Evolutionary conservation across 2,888 invertebrate species (phyloP), one percentile per base, ranked within the genome.

Genomic region (Tortricodes alternella): DNA sequence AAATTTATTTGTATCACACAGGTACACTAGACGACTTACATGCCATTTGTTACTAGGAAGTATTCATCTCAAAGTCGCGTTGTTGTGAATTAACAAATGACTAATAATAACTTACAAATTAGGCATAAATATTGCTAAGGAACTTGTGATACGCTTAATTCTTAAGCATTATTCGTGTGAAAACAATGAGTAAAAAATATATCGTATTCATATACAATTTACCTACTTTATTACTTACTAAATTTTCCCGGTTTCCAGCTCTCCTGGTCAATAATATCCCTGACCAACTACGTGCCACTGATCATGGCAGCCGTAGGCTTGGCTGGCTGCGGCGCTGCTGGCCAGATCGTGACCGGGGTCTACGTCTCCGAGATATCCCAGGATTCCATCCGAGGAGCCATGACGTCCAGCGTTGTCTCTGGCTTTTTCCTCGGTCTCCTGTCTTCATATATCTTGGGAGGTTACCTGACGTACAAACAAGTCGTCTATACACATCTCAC

Each of bases 401-500:
- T 63, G 1, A 39, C 60, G 1, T 60, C 63, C 3, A 52, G 56
- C n/a, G 53, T 57, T 0, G 62, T 62, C 11, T 56, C 62, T 1
- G 62, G 57, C 0, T 62, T 58, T 27, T 65, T 61, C 39, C 32
- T 60, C 1, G 62, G 63, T 3, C 34, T 62, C 2, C 59, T 65
- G 6, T 16, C 55, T 15, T 62, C 61, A 1, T 61, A 56, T 18
- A 51, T 58, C 3, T 13, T 63, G n/a, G 61, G 62, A 4, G 58
- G 61, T 1, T 55, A 58, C 16, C 16, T 63, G 59, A 68, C 21
- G 62, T 64, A 46, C 15, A 38, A 73, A 0, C 69, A 77, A 34
- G 76, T 87, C 0, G 56, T 81, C 0, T 84, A 81, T 43, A 62
- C 73, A 0, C 78, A 83, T 62, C 43, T 87, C 38, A 49, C 67